Conservation (phyloP, 1,140 invertebrate genomes). For the Drosophila lowei region DNA sequence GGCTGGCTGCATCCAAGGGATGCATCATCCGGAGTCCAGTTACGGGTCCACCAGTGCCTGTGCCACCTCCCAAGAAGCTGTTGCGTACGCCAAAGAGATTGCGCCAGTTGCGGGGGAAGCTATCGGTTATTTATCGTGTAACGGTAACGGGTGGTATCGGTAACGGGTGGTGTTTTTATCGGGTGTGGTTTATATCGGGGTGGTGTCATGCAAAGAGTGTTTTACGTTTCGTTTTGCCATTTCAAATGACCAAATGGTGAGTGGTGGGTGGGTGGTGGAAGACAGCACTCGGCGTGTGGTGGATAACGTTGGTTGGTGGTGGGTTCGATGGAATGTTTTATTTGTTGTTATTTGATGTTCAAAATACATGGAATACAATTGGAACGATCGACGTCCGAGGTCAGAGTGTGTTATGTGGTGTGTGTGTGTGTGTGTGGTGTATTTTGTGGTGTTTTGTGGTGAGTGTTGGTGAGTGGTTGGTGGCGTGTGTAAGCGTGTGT, state of each 20-base stretch:
- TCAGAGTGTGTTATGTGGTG: constrained; percentile 31
- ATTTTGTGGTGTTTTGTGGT: constrained; percentile 21
- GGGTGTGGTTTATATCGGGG: constrained; percentile 4
- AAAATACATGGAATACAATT: no score
- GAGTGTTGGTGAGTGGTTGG: constrained; percentile 24
- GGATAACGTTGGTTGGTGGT: constrained; percentile 10
- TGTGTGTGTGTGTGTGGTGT: constrained; percentile 5
- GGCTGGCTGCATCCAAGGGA: constrained; percentile 54
- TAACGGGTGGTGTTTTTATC: constrained; percentile 15
- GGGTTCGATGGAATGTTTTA: constrained; percentile 6
- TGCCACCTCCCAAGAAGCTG: constrained; percentile 43
- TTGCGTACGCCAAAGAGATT: constrained; percentile 61
- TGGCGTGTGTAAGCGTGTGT: constrained; percentile 50
- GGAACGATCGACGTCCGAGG: constrained; percentile 36
- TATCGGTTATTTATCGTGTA: constrained; percentile 57
- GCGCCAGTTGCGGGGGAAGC: constrained; percentile 79
- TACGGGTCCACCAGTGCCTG: constrained; percentile 41
- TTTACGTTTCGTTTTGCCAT: constrained; percentile 1
- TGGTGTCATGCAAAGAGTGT: constrained; percentile 29
- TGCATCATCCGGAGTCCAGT: constrained; percentile 53
- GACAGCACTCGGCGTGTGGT: constrained; percentile 23
- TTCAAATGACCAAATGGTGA: constrained; percentile 13
- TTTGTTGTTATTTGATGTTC: neutral
- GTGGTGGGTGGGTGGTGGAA: neutral
- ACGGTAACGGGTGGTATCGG: constrained; percentile 29